Base-by-base conservation (phyloP, 2,888 invertebrate species). In the Resseliella maxima region DNA sequence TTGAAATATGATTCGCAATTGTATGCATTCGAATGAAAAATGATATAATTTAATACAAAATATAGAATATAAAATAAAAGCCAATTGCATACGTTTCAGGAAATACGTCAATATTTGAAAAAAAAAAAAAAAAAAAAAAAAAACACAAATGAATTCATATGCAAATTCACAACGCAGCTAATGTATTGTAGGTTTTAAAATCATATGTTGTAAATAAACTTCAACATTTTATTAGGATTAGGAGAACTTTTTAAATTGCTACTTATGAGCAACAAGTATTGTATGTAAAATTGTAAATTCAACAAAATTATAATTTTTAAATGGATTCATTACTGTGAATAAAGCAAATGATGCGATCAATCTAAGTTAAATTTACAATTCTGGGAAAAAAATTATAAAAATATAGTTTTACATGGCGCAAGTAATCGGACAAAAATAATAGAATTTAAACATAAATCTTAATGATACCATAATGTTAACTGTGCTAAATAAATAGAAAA, bases 381-480 rank as follows among this genome's bases (percentile, higher is more conserved):
- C 24, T 59, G 31, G 72, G 31, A 72, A 72, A 0, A 31, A 72
- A 72, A 59, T 24, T 59, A 59, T 59, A 59, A 24, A 59, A 24
- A 59, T 72, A 72, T 72, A 72, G 72, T 72, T 72, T 72, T 72
- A 72, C 72, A 72, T 72, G 72, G 72, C 72, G 72, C 72, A 72
- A 72, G 31, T 5, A 59, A 59, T 1, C 72, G 72, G 31, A 72
- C 2, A 31, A 24, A 59, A 59, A 72, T 72, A 72, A 72, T 72
- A 72, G 72, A 31, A 72, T 72, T 72, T 59, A 59, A 59, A 59
- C 59, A 50, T 10, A 50, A 50, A 2, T 24, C 72, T 72, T 72
- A 72, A 31, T 72, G 72, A 72, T 72, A 72, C 72, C 72, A 72
- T 72, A n/a, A 72, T 72, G 72, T 72, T 72, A 72, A 72, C 31